Evolutionary conservation across 2,113 vertebrate genomes (phyloP).

Genomic region (Alosa alosa): DNA sequence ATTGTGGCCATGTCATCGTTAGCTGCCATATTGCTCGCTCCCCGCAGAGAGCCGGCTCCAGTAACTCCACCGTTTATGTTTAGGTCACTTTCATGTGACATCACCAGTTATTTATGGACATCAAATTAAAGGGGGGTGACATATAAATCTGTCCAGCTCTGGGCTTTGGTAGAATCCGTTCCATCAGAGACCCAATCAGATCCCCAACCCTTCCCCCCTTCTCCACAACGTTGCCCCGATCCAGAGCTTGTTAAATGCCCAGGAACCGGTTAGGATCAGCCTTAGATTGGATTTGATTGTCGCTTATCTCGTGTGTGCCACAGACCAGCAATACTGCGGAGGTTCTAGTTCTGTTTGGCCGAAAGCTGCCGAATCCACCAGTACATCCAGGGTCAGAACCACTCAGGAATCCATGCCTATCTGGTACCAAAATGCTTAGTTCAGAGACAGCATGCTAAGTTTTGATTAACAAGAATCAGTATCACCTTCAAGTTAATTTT

Average conservation of each 20-base stretch:
- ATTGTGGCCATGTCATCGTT: conserved; percentile 53
- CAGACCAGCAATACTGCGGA: too few relatives aligned
- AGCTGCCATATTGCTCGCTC: conserved; percentile 30
- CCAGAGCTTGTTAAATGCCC: neutral
- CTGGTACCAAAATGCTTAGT: too few relatives aligned
- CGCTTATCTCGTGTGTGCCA: too few relatives aligned
- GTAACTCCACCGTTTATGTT: conserved; percentile 46
- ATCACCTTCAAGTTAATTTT: too few relatives aligned
- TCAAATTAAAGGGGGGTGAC: conserved; percentile 60
- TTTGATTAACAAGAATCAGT: too few relatives aligned
- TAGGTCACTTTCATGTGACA: conserved; percentile 56
- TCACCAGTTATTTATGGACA: conserved; percentile 58
- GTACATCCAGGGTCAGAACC: too few relatives aligned
- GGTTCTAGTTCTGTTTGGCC: too few relatives aligned
- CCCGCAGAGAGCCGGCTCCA: neutral
- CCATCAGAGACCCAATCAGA: neutral
- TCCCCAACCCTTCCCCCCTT: neutral
- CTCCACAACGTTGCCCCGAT: neutral
- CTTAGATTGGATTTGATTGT: too few relatives aligned
- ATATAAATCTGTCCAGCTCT: conserved; percentile 47
- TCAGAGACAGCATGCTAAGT: too few relatives aligned
- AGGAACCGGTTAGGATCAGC: neutral
- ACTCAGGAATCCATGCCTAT: too few relatives aligned
- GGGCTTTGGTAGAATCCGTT: neutral
- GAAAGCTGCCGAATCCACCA: too few relatives aligned